phyloP scores from a whole-genome alignment of 2,888 invertebrate genomes.

The Drosophila paranaensis region DNA sequence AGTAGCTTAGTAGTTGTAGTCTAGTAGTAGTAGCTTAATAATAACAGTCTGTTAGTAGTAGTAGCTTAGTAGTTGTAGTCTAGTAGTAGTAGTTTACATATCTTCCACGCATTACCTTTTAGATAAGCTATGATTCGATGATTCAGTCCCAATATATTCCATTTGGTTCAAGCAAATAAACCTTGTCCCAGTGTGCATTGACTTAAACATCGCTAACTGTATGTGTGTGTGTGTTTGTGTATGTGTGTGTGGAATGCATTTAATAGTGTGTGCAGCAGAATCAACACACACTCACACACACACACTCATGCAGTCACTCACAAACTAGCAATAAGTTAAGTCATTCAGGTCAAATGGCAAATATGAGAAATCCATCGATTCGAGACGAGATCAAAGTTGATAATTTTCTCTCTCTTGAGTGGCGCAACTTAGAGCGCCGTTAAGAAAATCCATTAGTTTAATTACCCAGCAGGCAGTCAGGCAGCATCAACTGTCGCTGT shows the following conservation, averaged over 20 bases:
- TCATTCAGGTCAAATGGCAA: constrained; percentile 45
- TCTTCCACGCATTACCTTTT: too few relatives aligned
- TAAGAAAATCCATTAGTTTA: constrained; percentile 70
- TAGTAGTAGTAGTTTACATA: too few relatives aligned
- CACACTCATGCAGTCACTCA: background rate
- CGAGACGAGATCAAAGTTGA: constrained; percentile 10
- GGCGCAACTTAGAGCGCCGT: constrained; percentile 19
- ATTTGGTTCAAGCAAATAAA: background rate
- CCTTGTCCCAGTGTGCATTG: constrained; percentile 16
- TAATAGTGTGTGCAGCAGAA: constrained; percentile 48
- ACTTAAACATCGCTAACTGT: constrained; percentile 14
- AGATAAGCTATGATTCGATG: too few relatives aligned
- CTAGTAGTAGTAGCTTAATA: too few relatives aligned
- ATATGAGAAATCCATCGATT: constrained; percentile 11
- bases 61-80: too few relatives aligned
- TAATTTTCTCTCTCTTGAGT: constrained; percentile 27
- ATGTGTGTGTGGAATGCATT: constrained; percentile 54
- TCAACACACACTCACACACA: background rate
- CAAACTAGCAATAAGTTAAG: constrained; percentile 45
- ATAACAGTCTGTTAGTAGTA: too few relatives aligned
- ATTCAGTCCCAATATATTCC: too few relatives aligned
- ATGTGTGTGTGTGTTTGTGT: constrained; percentile 31
- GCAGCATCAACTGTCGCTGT: constrained; percentile 46
- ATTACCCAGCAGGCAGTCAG: constrained; percentile 47
- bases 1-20: too few relatives aligned